Base-by-base conservation (phyloP, 1,140 invertebrate genomes). In the Odontomachus brunneus region DNA sequence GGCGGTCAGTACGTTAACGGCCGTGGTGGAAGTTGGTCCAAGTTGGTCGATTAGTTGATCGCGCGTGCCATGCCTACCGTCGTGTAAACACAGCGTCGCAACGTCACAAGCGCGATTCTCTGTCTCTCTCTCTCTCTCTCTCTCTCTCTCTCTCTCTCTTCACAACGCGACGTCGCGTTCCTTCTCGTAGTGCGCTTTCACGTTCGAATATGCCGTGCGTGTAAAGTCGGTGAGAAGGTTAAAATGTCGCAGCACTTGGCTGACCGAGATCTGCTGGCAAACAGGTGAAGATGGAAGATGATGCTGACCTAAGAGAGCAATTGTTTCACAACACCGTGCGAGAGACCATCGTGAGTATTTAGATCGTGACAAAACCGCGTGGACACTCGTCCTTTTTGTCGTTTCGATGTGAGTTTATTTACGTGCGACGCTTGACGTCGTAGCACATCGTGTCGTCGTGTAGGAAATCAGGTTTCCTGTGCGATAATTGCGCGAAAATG, bases 311-410 rank as follows among this genome's bases (percentile, higher is more conserved):
- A 85, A 95, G 96, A 89, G 96, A 97, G 93, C 97, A 98, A 94
- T 95, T 97, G 92, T 99, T 99, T 94, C 97, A 98, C 94, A 98
- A 98, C 92, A 98, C 97, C 91, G 97, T 99, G 78, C 95, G 98
- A 84, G 98, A 98, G 94, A 97, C 98, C 94, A 97, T 98, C 90
- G 98, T 98, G 94, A 97, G 97, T 97, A 81, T 19, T 15, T 7
- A n/a, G 12, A 22, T 19, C 24, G n/a, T 7, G 9, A 44, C 38
- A 11, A 44, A 44, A 44, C 0, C 0, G 38, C 1, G 9, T 11
- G 4, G 5, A 12, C 2, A 22, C 3, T 11, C 1, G 9, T 55
- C 15, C 2, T 55, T 3, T 3, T 55, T 3, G 53, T 55, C 15
- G 53, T 55, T 3, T 62, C 9, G 62, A 29, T 7, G 26, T 63